Evolutionary conservation across 2,113 vertebrate species (phyloP), one percentile per base, ranked within the genome.

Genomic region (Mohoua ochrocephala): DNA sequence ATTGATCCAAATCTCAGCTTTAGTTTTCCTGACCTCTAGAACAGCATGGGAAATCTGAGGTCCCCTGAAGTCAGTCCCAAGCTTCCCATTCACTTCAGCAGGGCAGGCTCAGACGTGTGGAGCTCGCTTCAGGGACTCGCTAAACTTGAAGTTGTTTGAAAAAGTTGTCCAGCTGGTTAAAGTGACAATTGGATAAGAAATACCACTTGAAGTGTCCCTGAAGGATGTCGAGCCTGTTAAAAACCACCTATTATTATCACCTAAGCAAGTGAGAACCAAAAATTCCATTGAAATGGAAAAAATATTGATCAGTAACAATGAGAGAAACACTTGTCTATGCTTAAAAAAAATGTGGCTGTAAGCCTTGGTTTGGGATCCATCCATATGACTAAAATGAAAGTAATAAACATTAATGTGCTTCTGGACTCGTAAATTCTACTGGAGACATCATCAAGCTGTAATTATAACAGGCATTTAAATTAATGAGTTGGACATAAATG

Each of bases 111-210:
- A 50, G 33, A 11, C 0, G 0, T 9, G 20, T 33, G 6, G 33
- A 28, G 22, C 0, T 1, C 0, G 1, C 11, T 79, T 21, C 41
- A 30, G 42, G 42, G 24, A 44, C 31, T 69, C 39, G 3, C 71
- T 86, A 39, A 44, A 16, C 19, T 41, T 24, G 15, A 61, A 77
- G 33, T 31, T 77, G 37, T 65, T 67, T 74, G 77, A 47, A 74
- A 37, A 73, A 50, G n/a, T 19, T 50, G 23, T 41, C 23, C 26
- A 57, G 10, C 42, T 77, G 47, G 23, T 65, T 57, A 19, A 89
- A 84, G 33, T 57, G 54, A 61, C 31, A 80, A 15, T 27, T 74
- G 45, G n/a, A 3, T 65, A 21, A 24, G 35, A 27, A 6, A 23
- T 27, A 67, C 3, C 39, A 15, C 8, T 10, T 54, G 35, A 63